phyloP scores from a whole-genome alignment of 2,888 invertebrate species.

The Stenichneumon culpator region DNA sequence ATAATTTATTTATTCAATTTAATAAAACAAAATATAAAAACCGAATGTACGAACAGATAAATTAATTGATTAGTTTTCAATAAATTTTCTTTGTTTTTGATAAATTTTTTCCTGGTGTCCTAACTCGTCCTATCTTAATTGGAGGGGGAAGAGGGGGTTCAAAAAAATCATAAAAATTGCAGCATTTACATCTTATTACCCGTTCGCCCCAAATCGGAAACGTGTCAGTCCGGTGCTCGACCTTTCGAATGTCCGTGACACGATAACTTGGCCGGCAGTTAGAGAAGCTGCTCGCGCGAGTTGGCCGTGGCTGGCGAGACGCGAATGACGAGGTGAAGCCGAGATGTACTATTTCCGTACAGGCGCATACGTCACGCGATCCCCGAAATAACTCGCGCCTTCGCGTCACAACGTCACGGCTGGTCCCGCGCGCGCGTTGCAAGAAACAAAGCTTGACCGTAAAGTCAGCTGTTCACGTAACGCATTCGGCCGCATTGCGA shows the following conservation, averaged over 20 bases:
- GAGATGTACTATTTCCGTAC: constrained; percentile 63
- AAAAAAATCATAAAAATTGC: no score
- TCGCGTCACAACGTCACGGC: constrained; percentile 65
- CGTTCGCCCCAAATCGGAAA: constrained; percentile 45
- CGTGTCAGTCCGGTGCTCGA: constrained; percentile 42
- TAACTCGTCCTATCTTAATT: no score
- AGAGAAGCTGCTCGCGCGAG: constrained; percentile 33
- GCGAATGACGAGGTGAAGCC: constrained; percentile 6
- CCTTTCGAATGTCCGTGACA: constrained; percentile 63
- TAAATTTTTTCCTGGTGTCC: no score
- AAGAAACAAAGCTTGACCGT: constrained; percentile 32
- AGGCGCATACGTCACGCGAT: constrained; percentile 66
- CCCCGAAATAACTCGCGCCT: constrained; percentile 66
- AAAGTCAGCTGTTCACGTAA: constrained; percentile 69
- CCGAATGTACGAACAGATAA: no score
- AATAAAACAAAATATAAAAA: no score
- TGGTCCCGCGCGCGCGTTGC: constrained; percentile 23
- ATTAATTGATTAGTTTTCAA: no score
- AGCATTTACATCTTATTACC: background rate
- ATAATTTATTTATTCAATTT: no score
- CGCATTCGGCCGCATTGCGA: constrained; percentile 38
- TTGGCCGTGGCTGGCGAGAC: constrained; percentile 46
- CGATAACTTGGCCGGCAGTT: constrained; percentile 45
- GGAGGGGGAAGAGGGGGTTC: no score
- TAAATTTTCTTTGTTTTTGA: no score